Percentiles rank a stretch among this genome's conserved stretches.
phyloP scores from a whole-genome alignment of 2,113 vertebrate species.

The Brienomyrus brachyistius region DNA sequence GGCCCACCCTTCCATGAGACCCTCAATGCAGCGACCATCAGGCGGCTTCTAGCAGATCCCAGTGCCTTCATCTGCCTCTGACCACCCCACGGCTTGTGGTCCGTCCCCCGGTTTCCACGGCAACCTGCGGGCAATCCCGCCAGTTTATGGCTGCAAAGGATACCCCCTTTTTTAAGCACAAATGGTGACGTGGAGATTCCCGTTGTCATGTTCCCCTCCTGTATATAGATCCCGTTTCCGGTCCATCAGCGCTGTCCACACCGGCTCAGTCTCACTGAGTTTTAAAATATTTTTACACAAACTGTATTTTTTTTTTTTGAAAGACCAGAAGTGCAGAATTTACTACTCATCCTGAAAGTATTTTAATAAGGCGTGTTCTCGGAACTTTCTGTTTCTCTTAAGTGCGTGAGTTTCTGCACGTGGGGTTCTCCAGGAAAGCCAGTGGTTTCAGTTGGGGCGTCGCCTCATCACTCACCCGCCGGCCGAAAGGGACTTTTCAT shows the following conservation, averaged over 20 bases:
- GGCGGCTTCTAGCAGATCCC: constrained; percentile 73
- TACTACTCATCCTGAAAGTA: constrained; percentile 67
- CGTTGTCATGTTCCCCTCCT: constrained; percentile 76
- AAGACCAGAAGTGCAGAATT: constrained; percentile 56
- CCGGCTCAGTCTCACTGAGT: constrained; percentile 70
- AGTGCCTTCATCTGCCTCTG: constrained; percentile 75
- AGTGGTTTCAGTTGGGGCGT: constrained; percentile 49
- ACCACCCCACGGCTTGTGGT: constrained; percentile 52
- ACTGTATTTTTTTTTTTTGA: constrained; percentile 68
- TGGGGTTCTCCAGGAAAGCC: constrained; percentile 55
- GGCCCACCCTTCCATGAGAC: constrained; percentile 63
- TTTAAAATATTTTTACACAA: constrained; percentile 86
- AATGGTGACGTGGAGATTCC: constrained; percentile 64
- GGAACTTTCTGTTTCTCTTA: constrained; percentile 11
- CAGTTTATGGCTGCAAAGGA: constrained; percentile 11
- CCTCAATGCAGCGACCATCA: constrained; percentile 58
- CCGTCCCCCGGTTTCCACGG: neutral
- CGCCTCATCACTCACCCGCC: neutral
- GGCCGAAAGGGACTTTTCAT: neutral
- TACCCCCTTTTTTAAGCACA: constrained; percentile 65
- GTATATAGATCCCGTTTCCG: constrained; percentile 22
- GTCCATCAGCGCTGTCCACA: constrained; percentile 63
- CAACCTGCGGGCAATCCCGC: constrained; percentile 37
- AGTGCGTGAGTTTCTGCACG: neutral
- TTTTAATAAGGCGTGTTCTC: constrained; percentile 66